Conservation (phyloP, 2,888 invertebrate species). For the Agrochola circellaris region DNA sequence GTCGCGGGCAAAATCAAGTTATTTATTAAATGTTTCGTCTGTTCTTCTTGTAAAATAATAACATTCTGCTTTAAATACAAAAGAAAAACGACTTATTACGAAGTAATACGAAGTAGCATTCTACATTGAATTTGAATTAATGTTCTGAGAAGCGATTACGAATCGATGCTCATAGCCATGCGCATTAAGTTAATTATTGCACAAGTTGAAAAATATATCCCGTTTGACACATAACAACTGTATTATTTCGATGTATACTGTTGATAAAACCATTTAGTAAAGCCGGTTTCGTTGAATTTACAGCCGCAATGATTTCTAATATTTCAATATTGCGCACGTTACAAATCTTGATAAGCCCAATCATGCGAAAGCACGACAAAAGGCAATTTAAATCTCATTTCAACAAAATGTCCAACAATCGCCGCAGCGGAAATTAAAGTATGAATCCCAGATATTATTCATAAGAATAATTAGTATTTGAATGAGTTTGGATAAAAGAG, state of each 20-base stretch:
- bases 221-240: slow-evolving; percentile 17
- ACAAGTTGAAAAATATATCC: too few relatives aligned
- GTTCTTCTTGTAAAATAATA: too few relatives aligned
- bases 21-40: too few relatives aligned
- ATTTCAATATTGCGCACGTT: slow-evolving; percentile 58
- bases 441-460: slow-evolving; percentile 80
- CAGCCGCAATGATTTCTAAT: slow-evolving; percentile 45
- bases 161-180: too few relatives aligned
- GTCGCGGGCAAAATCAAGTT: too few relatives aligned
- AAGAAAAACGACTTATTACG: too few relatives aligned
- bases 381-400: slow-evolving; percentile 81
- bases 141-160: too few relatives aligned
- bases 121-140: too few relatives aligned
- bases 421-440: slow-evolving; percentile 80
- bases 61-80: too few relatives aligned
- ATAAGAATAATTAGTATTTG: slow-evolving; percentile 79
- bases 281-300: slow-evolving; percentile 33
- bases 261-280: slow-evolving; percentile 37
- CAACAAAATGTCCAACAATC: slow-evolving; percentile 74
- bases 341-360: slow-evolving; percentile 75
- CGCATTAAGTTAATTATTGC: too few relatives aligned
- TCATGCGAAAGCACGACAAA: slow-evolving; percentile 80
- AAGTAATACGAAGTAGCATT: too few relatives aligned
- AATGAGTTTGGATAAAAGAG: slow-evolving; percentile 77
- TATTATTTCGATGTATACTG: slow-evolving; percentile 43